Conservation (phyloP, 2,113 vertebrate species). For the Beaufortia kweichowensis region DNA sequence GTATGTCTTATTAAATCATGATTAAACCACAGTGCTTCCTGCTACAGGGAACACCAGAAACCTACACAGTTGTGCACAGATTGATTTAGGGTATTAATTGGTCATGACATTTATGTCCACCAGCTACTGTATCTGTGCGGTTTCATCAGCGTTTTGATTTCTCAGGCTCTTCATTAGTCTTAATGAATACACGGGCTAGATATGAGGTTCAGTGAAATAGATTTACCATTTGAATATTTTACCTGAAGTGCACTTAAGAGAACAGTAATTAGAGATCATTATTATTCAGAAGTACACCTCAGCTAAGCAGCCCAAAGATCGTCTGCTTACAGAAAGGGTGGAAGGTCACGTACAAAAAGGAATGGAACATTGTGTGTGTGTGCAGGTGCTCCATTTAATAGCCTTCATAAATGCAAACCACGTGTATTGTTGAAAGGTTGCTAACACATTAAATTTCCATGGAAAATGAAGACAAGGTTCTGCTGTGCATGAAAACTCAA, state of each 20-base stretch:
- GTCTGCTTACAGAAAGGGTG: conserved; percentile 45
- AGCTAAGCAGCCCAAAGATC: conserved; percentile 54
- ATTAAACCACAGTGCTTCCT: not conserved
- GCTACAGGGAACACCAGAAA: not conserved
- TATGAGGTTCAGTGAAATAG: conserved; percentile 47
- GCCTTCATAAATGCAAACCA: conserved; percentile 50
- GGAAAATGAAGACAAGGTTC: conserved; percentile 42
- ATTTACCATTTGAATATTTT: conserved; percentile 58
- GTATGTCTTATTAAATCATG: too few species aligned
- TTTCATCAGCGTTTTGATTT: conserved; percentile 31
- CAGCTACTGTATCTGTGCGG: conserved; percentile 32
- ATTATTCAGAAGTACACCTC: conserved; percentile 66
- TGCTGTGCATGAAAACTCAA: conserved; percentile 10
- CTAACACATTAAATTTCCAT: conserved; percentile 51
- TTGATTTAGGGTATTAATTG: conserved; percentile 38
- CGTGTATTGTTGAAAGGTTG: conserved; percentile 33
- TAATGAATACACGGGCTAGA: conserved; percentile 31
- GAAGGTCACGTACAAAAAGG: conserved; percentile 46
- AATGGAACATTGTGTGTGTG: conserved; percentile 49
- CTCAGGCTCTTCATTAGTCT: conserved; percentile 43
- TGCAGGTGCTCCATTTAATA: conserved; percentile 62
- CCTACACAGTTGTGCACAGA: conserved; percentile 6
- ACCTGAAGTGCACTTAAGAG: conserved; percentile 62
- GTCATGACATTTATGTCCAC: conserved; percentile 31
- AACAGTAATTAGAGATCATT: conserved; percentile 63